These are phyloP conservation scores for Scaptomyza graminum DNA, from an alignment of 1,140 invertebrate genomes.

Conservation along the genomic window DNA sequence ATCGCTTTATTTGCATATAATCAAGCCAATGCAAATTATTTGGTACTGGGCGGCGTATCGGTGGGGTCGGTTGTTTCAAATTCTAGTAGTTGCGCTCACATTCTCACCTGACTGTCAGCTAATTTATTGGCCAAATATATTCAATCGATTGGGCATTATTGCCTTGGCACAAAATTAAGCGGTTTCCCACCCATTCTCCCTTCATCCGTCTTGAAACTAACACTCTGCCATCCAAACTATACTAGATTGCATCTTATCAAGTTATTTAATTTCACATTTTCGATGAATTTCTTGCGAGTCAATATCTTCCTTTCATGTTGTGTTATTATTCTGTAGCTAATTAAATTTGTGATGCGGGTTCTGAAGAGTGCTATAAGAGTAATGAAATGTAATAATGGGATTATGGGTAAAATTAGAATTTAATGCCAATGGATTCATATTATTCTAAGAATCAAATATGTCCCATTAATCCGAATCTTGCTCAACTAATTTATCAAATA, in stretches of 20 bases:
- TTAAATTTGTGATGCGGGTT: too few relatives aligned
- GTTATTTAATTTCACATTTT: neutral
- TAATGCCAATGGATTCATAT: too few relatives aligned
- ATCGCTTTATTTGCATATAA: constrained; percentile 48
- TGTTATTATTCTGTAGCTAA: neutral
- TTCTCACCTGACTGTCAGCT: constrained; percentile 29
- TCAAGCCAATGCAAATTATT: constrained; percentile 37
- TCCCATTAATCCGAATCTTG: too few relatives aligned
- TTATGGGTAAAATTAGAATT: too few relatives aligned
- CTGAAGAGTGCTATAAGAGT: too few relatives aligned
- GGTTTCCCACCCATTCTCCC: neutral
- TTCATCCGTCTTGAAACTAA: neutral
- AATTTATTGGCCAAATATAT: constrained; percentile 69
- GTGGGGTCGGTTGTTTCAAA: neutral
- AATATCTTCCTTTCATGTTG: neutral
- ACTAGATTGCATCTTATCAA: neutral
- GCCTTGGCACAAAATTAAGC: constrained; percentile 9
- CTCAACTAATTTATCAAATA: too few relatives aligned
- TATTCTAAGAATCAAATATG: too few relatives aligned
- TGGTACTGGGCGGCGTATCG: constrained; percentile 17
- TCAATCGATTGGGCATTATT: constrained; percentile 24
- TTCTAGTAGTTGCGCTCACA: constrained; percentile 32
- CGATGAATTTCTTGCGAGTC: too few relatives aligned
- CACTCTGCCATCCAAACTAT: neutral
- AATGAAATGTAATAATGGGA: too few relatives aligned